Evolutionary conservation across 2,888 invertebrate genomes (phyloP).

Genomic region (Syrphus vitripennis): DNA sequence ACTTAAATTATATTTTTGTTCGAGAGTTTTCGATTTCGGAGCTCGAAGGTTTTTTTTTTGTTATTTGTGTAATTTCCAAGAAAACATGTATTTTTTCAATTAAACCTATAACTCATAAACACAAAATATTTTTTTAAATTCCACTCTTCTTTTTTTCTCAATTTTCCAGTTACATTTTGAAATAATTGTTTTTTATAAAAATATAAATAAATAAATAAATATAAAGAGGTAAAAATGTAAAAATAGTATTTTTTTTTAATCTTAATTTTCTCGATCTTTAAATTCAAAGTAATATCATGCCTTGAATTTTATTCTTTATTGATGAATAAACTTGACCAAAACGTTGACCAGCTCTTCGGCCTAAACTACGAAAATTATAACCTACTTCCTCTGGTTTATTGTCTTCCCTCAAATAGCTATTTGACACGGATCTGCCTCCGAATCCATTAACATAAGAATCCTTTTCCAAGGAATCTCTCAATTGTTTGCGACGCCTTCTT

Average conservation of each 20-base stretch:
- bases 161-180: conserved; percentile 1
- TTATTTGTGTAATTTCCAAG: not conserved
- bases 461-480: conserved; percentile 78
- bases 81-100: no score
- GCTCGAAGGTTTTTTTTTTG: not conserved
- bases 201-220: not conserved
- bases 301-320: conserved; percentile 13
- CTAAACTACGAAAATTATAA: conserved; percentile 29
- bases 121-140: not conserved
- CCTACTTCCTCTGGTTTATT: conserved; percentile 79
- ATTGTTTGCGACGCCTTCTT: conserved; percentile 79
- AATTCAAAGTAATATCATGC: not conserved
- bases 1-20: not conserved
- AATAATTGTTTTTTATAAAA: not conserved
- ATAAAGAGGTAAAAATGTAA: no score
- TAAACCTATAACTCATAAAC: not conserved
- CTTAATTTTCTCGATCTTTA: no score
- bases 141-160: not conserved
- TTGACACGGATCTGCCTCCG: conserved; percentile 81
- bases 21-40: not conserved
- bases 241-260: no score
- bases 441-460: conserved; percentile 80
- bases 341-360: conserved; percentile 23
- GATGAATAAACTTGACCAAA: conserved; percentile 26
- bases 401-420: conserved; percentile 78